Percentiles rank a stretch among this genome's conserved stretches.
phyloP scores from a whole-genome alignment of 2,113 vertebrate species.

The Ornithorhynchus anatinus region DNA sequence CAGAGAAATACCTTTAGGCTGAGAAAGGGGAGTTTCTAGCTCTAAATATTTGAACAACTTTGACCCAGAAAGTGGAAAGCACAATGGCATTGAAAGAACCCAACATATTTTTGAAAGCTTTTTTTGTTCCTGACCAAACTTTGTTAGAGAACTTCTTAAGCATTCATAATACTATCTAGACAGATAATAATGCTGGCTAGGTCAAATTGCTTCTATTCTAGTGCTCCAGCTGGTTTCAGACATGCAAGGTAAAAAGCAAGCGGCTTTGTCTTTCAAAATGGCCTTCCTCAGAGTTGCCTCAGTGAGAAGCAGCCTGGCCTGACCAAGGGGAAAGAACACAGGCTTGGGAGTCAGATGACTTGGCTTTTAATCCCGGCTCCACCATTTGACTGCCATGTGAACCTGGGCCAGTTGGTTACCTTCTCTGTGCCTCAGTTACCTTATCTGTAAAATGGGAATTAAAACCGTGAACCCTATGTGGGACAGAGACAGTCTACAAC shows the following conservation, averaged over 20 bases:
- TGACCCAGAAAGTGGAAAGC: background rate
- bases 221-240: background rate
- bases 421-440: no score
- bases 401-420: no score
- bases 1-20: conserved; percentile 19
- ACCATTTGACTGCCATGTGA: no score
- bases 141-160: background rate
- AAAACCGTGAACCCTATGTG: no score
- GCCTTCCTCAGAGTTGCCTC: background rate
- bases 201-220: background rate
- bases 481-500: no score
- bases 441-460: no score
- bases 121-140: background rate
- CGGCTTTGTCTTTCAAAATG: background rate
- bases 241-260: background rate
- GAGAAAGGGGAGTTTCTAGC: conserved; percentile 6
- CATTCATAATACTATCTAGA: background rate
- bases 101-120: background rate
- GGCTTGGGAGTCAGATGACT: no score
- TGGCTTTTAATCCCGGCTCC: no score
- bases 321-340: no score
- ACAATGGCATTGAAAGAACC: background rate
- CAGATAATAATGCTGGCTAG: background rate
- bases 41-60: conserved; percentile 9
- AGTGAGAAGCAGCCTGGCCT: no score